These are phyloP conservation scores for Antennarius striatus DNA, from an alignment of 2,113 vertebrate species.

Conservation along the genomic window DNA sequence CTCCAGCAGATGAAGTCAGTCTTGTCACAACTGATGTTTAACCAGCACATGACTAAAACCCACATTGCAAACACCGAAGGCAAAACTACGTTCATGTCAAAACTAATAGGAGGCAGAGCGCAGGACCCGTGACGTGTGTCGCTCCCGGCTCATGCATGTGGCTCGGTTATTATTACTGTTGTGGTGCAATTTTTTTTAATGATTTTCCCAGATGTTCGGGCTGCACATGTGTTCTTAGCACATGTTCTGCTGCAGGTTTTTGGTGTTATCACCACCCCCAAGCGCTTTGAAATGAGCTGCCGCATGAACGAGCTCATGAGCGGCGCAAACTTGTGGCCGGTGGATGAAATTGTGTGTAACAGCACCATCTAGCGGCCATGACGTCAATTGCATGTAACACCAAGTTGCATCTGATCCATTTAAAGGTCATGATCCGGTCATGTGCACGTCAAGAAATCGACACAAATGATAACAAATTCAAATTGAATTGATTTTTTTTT, in stretches of 20 bases:
- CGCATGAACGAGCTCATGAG: conserved; percentile 64
- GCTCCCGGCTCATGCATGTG: conserved; percentile 24
- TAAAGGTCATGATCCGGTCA: too few relatives aligned
- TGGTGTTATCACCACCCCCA: conserved; percentile 19
- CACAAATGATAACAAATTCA: neutral
- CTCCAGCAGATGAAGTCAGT: neutral
- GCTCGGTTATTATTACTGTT: conserved; percentile 23
- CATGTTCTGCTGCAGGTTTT: conserved; percentile 22
- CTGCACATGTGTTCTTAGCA: conserved; percentile 8
- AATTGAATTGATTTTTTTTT: neutral
- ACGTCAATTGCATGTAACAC: neutral
- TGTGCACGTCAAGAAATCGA: too few relatives aligned
- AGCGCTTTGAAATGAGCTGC: conserved; percentile 33
- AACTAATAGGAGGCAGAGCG: conserved; percentile 13
- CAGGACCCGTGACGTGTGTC: conserved; percentile 24
- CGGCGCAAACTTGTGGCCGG: conserved; percentile 22
- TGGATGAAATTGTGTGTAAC: neutral
- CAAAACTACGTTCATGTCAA: conserved; percentile 35
- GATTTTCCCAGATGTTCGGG: conserved; percentile 48
- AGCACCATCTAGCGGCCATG: conserved; percentile 59
- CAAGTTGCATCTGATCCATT: neutral
- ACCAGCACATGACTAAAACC: conserved; percentile 10
- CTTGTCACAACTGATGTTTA: conserved; percentile 17
- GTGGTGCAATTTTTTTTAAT: neutral
- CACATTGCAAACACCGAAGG: conserved; percentile 30